Base-by-base conservation (phyloP, 2,797 vertebrate genomes). In the Glyptemys insculpta region DNA sequence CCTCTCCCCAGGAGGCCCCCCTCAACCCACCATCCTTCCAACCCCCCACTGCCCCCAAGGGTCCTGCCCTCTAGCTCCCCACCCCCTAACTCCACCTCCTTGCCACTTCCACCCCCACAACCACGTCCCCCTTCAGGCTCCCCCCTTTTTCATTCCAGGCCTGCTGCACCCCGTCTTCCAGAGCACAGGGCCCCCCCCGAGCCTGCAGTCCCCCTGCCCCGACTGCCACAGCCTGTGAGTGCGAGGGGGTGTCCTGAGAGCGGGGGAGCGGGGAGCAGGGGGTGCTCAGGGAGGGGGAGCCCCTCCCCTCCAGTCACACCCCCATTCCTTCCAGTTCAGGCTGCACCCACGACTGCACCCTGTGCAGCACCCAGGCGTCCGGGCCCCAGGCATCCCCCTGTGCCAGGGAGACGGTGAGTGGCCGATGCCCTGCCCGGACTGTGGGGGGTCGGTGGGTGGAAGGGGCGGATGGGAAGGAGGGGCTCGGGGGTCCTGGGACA, bases 91-190 rank as follows among this genome's bases (percentile, higher is more conserved):
- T 37, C 72, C 79, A 85, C 86, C 47, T 34, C 78, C 31, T 50
- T 44, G 21, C 34, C 16, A 7, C 29, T 16, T 34, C 6, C 29
- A 59, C 12, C 27, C 41, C 74, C 15, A 34, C 31, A 62, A 31
- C 31, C 47, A 18, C 50, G 37, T 47, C 12, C 31, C 81, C 81
- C 37, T n/a, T 90, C 31, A 25, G 41, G 47, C 80, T 31, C 18
- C 23, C 81, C 81, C 27, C 37, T 88, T 86, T 53, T 87, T 59
- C 59, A 31, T 74, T 78, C 59, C 92, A 92, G 91, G 47, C 25
- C 82, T 92, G 8, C 91, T 94, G 49, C 93, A 92, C 56, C 88
- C 95, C 21, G 52, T 90, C 83, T 79, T 84, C 41, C 85, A 81
- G 79, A 82, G 85, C 88, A 86, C 81, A 83, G 81, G 8, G 78